phyloP scores from a whole-genome alignment of 2,888 invertebrate genomes.

The Busseola fusca region DNA sequence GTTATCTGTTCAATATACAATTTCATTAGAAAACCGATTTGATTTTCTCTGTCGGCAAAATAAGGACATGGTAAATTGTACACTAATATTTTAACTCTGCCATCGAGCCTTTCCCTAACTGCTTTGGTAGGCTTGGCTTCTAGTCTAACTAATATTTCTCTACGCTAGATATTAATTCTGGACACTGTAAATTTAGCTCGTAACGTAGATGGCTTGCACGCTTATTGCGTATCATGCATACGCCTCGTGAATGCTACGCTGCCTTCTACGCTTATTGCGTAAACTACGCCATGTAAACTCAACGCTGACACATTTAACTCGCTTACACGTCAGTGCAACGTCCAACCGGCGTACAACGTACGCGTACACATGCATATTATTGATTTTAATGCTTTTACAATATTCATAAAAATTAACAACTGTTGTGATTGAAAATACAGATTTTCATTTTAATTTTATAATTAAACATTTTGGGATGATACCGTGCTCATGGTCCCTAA shows the following conservation, averaged over 20 bases:
- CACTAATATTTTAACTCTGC: not conserved
- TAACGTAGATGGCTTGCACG: conserved; percentile 16
- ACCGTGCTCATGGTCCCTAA: conserved; percentile 15
- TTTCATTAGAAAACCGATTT: not conserved
- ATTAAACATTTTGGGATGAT: conserved; percentile 18
- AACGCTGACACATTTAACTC: conserved; percentile 14
- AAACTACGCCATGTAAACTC: conserved; percentile 28
- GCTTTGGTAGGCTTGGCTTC: not conserved
- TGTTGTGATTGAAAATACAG: conserved; percentile 30
- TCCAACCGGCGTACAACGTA: conserved; percentile 8
- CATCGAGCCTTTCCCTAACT: not conserved
- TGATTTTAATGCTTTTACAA: not conserved
- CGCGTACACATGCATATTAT: not conserved
- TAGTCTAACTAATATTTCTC: not conserved
- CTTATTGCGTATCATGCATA: conserved; percentile 12
- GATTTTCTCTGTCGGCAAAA: not conserved
- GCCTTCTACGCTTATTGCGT: conserved; percentile 20
- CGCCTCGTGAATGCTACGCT: conserved; percentile 31
- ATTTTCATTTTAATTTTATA: conserved; percentile 28
- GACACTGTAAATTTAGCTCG: conserved; percentile 8
- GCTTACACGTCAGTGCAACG: not conserved
- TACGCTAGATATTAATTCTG: conserved; percentile 2
- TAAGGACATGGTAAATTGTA: not conserved
- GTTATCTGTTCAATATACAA: too few species aligned
- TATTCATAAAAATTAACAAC: conserved; percentile 31